Conservation (phyloP, 2,797 vertebrate genomes). For the Gadopsis marmoratus region DNA sequence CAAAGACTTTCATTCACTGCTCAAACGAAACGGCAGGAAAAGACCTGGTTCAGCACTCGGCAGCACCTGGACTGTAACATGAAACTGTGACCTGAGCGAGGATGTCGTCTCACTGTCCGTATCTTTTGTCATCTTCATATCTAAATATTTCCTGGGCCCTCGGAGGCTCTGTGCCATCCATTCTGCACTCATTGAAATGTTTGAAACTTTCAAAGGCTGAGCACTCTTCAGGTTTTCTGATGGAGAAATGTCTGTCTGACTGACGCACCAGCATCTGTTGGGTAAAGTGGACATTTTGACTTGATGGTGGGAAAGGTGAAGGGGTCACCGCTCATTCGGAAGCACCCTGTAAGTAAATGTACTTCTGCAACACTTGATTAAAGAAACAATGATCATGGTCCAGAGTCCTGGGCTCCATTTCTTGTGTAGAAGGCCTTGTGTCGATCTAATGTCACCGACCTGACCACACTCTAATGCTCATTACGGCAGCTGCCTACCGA, state of each 20-base stretch:
- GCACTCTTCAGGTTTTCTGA: too few species aligned
- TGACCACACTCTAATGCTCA: not conserved
- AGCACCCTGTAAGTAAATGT: too few species aligned
- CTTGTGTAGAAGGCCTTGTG: not conserved
- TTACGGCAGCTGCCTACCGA: constrained; percentile 12
- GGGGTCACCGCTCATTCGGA: too few species aligned
- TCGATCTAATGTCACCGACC: not conserved
- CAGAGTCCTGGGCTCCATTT: not conserved
- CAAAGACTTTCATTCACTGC: not conserved
- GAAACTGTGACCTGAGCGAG: not conserved
- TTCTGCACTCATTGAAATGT: too few species aligned
- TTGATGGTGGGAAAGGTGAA: too few species aligned
- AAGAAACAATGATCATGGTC: not conserved
- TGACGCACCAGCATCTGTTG: too few species aligned
- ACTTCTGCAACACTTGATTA: not conserved
- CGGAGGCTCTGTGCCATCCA: too few species aligned
- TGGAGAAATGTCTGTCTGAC: too few species aligned
- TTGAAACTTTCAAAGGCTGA: too few species aligned
- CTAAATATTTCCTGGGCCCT: not conserved
- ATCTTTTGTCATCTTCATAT: not conserved
- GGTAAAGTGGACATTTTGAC: too few species aligned
- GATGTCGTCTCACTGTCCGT: not conserved
- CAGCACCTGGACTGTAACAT: not conserved
- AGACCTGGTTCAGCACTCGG: not conserved
- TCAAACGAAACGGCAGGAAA: not conserved